Evolutionary conservation across 2,113 vertebrate genomes (phyloP), one percentile per base, ranked within the genome.

Genomic region (Ameiurus melas): DNA sequence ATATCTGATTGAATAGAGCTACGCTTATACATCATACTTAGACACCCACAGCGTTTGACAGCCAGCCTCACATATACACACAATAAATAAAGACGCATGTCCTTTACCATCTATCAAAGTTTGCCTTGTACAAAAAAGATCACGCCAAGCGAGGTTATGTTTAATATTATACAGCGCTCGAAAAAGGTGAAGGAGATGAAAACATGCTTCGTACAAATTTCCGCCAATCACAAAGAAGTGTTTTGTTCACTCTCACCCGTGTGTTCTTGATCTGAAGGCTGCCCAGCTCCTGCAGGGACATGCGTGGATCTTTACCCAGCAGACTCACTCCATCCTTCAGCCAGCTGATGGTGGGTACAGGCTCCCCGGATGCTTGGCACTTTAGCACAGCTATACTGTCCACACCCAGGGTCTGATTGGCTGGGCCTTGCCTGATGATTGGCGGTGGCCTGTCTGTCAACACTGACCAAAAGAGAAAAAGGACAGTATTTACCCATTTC

Each of bases 371-470:
- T 7, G 98, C 97, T 93, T 99, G 98, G 92, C 98, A 99, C 92
- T 98, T 98, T 85, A 99, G 92, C 85, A 99, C 89, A 0, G 98
- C 97, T 87, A 97, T 96, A 5, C 96, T 96, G 93, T 99, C 98
- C 91, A 98, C 95, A 9, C 96, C 97, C 60, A 99, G 91, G 0
- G 98, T 99, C 95, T 99, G 98, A 93, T 99, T 99, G 91, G 97
- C 92, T 0, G 98, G 98, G 6, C 98, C 98, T 94, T 99, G 98
- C 1, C 98, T 96, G 90, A 99, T 99, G 93, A 99, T 98, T 90
- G 98, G 98, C 2, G 98, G 98, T 47, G 98, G 98, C 91, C 98
- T 96, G 92, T 99, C 98, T 92, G 97, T 98, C 91, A 99, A 93
- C 91, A 99, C 98, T 99, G 77, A 22, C 19, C 9, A 16, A 82